Percentiles rank a stretch among this genome's conserved stretches.
phyloP scores from a whole-genome alignment of 2,888 invertebrate genomes.

The Diogma glabrata region DNA sequence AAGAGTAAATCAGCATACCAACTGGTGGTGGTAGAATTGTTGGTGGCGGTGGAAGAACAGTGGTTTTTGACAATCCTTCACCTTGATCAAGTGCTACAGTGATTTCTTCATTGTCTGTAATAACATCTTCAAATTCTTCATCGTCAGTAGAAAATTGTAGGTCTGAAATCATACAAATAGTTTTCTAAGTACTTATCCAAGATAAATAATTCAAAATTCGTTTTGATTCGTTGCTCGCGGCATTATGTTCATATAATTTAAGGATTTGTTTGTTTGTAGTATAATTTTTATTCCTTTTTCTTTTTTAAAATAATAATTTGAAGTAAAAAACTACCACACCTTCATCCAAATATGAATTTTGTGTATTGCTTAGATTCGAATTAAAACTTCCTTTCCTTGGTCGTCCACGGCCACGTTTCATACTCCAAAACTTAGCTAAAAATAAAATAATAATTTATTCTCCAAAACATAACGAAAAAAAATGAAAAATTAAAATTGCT shows the following conservation, averaged over 20 bases:
- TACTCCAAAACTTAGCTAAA: constrained; percentile 37
- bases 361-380: constrained; percentile 41
- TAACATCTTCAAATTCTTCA: constrained; percentile 52
- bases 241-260: no score
- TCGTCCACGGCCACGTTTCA: constrained; percentile 48
- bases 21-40: not conserved
- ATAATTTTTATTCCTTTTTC: no score
- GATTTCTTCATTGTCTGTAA: constrained; percentile 43
- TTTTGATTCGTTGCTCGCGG: no score
- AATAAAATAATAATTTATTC: constrained; percentile 23
- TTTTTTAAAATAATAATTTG: no score
- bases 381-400: constrained; percentile 42
- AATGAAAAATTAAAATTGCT: not conserved
- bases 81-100: constrained; percentile 38
- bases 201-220: no score
- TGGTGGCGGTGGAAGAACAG: constrained; percentile 11
- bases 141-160: constrained; percentile 61
- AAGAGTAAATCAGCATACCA: no score
- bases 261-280: no score
- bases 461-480: no score
- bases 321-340: constrained; percentile 45
- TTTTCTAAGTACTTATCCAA: no score
- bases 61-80: constrained; percentile 21
- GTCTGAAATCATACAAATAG: constrained; percentile 37
- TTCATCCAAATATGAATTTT: constrained; percentile 62